Conservation (phyloP, 2,797 vertebrate genomes). For the Knipowitschia caucasica region DNA sequence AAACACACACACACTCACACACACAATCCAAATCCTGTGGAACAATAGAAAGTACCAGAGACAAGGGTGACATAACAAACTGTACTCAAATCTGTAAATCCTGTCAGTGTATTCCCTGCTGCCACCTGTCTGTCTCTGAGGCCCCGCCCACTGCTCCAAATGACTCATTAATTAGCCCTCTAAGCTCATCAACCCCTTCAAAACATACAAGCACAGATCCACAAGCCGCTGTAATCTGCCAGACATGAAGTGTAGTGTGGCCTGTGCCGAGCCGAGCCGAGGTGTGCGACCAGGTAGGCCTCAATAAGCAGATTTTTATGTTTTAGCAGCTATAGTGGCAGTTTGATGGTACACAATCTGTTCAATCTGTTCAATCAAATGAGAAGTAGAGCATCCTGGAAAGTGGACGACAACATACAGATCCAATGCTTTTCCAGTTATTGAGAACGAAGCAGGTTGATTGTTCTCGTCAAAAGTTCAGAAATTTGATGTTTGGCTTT, state of each 20-base stretch:
- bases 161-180: slow-evolving; percentile 50
- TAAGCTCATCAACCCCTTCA: slow-evolving; percentile 24
- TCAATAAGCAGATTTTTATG: neutral
- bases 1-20: neutral
- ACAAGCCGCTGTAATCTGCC: slow-evolving; percentile 30
- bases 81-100: slow-evolving; percentile 5
- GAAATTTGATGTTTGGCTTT: slow-evolving; percentile 1
- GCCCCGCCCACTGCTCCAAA: slow-evolving; percentile 33
- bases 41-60: neutral
- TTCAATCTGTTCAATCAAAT: neutral
- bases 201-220: slow-evolving; percentile 36
- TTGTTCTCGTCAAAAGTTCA: slow-evolving; percentile 4
- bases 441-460: neutral
- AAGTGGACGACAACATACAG: neutral
- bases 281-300: slow-evolving; percentile 11
- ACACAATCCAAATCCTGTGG: neutral
- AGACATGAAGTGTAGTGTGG: slow-evolving; percentile 13
- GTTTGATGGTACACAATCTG: neutral
- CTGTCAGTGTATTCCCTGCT: slow-evolving; percentile 5
- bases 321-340: neutral
- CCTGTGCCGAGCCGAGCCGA: neutral
- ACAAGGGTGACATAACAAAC: neutral
- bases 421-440: neutral
- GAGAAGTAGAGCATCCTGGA: neutral
- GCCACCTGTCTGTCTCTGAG: slow-evolving; percentile 13